Percentiles rank a stretch among this genome's conserved stretches.
phyloP scores from a whole-genome alignment of 1,140 invertebrate species.

The Pollicipes pollicipes region DNA sequence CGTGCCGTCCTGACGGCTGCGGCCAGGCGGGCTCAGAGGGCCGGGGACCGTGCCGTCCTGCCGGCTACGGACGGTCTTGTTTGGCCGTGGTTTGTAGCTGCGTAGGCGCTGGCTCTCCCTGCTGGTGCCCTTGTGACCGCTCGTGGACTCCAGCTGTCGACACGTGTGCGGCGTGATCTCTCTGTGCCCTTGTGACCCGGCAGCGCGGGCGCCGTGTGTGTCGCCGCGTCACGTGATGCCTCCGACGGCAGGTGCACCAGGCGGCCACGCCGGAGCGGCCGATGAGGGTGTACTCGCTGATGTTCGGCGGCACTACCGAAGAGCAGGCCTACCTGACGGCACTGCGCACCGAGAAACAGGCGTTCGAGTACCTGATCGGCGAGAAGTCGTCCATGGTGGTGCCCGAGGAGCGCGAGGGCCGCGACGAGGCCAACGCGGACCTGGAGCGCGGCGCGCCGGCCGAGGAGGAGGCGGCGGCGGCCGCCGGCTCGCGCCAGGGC shows the following conservation, averaged over 20 bases:
- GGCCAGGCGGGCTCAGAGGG: too few species aligned
- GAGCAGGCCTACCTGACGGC: constrained; percentile 87
- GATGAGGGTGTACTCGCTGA: constrained; percentile 58
- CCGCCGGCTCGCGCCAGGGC: constrained; percentile 42
- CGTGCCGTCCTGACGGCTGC: too few species aligned
- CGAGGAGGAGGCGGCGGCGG: constrained; percentile 24
- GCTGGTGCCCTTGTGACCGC: too few species aligned
- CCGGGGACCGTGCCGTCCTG: too few species aligned
- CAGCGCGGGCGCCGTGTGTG: too few species aligned
- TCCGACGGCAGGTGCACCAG: constrained; percentile 29
- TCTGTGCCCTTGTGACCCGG: too few species aligned
- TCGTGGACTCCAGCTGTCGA: too few species aligned
- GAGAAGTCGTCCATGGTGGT: constrained; percentile 87
- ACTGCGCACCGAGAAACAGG: constrained; percentile 74
- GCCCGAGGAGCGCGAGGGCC: constrained; percentile 75
- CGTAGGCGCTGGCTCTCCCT: too few species aligned
- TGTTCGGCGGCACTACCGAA: constrained; percentile 78
- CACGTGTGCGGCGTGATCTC: too few species aligned
- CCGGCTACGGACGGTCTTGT: too few species aligned
- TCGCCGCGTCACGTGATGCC: too few species aligned
- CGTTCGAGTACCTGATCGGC: constrained; percentile 79
- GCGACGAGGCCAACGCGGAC: constrained; percentile 48
- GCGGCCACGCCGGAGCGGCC: constrained; percentile 24
- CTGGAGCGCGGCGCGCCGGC: constrained; percentile 32
- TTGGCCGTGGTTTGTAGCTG: too few species aligned